Evolutionary conservation across 2,113 vertebrate species (phyloP).

Genomic region (Theristicus caerulescens): DNA sequence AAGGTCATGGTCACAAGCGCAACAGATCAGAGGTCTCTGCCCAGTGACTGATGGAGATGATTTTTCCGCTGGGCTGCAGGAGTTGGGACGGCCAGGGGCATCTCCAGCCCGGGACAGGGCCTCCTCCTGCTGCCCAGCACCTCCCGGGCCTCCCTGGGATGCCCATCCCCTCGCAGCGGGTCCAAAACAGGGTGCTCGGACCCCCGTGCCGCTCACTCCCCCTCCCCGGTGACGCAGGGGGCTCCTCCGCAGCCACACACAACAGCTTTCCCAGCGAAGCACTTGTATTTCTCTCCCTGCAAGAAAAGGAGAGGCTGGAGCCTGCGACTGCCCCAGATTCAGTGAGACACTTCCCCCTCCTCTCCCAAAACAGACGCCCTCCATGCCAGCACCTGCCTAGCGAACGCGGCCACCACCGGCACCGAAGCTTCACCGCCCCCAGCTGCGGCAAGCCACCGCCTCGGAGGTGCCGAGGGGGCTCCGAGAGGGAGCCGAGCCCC

Average conservation of each 20-base stretch:
- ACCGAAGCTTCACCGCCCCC: neutral
- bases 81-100: fast-evolving
- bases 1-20: neutral
- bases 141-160: neutral
- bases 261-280: fast-evolving
- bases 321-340: constrained; percentile 21
- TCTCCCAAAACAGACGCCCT: neutral
- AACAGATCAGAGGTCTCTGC: neutral
- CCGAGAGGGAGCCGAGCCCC: neutral
- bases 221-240: fast-evolving
- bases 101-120: neutral
- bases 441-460: neutral
- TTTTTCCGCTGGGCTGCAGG: neutral
- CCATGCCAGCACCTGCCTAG: neutral
- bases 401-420: neutral
- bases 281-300: neutral
- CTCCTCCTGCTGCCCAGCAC: neutral
- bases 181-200: neutral
- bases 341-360: neutral
- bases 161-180: fast-evolving
- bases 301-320: neutral
- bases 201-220: fast-evolving
- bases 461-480: neutral
- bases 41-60: fast-evolving
- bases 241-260: neutral